Percentiles rank a stretch among this genome's conserved stretches.
phyloP scores from a whole-genome alignment of 1,140 invertebrate genomes.

The Mactra quadrangularis region DNA sequence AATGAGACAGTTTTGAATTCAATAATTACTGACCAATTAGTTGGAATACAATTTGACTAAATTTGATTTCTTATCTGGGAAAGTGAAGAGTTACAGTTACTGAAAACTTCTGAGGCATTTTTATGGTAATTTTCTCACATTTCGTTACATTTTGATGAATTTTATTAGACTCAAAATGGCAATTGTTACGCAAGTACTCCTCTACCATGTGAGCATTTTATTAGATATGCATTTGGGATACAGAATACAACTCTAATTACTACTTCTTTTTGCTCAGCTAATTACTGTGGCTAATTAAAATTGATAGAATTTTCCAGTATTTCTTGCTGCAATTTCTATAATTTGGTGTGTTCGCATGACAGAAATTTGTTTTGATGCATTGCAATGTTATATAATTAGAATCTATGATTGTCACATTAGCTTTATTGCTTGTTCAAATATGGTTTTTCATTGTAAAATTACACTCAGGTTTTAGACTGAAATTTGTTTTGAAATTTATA shows the following conservation, averaged over 20 bases:
- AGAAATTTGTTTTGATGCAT: constrained; percentile 52
- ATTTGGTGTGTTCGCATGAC: constrained; percentile 51
- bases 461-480: no score
- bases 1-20: constrained; percentile 30
- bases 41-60: constrained; percentile 43
- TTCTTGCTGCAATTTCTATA: constrained; percentile 48
- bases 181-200: constrained; percentile 44
- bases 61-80: constrained; percentile 59
- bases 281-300: constrained; percentile 52
- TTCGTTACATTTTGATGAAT: constrained; percentile 51
- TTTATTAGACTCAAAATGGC: constrained; percentile 50
- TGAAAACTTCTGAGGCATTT: constrained; percentile 44
- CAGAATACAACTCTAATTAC: constrained; percentile 44
- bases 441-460: no score
- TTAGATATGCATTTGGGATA: constrained; percentile 59
- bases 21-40: constrained; percentile 55
- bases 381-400: constrained; percentile 20
- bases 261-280: constrained; percentile 45
- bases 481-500: no score
- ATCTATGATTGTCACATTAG: constrained; percentile 12
- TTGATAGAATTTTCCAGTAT: constrained; percentile 53
- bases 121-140: constrained; percentile 63
- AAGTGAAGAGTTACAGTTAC: not conserved
- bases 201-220: constrained; percentile 51
- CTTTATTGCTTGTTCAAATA: constrained; percentile 16